Evolutionary conservation across 2,888 invertebrate species (phyloP), one percentile per base, ranked within the genome.

Genomic region (Sycophila texana): DNA sequence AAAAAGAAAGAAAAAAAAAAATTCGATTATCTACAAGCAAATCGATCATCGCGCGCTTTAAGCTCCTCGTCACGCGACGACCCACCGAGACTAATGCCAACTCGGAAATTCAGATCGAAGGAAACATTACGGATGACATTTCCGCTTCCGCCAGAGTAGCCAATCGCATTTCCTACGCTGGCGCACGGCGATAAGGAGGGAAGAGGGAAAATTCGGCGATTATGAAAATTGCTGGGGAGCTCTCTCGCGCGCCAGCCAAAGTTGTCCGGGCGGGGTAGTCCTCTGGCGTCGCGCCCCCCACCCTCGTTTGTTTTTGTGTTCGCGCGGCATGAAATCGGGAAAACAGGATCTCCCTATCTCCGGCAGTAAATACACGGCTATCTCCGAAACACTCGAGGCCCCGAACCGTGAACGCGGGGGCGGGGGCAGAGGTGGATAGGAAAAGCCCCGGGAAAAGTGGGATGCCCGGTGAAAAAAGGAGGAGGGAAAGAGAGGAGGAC

Each of bases 281-380:
- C 61, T 22, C 30, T 22, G 18, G 26, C 20, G 53, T 26, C 67
- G 18, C 47, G 20, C 49, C 18, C 2, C 13, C 30, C 14, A 12
- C 16, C 61, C 82, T 80, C 79, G 82, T 83, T 84, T 84, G 83
- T 84, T 83, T 84, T 82, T 82, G 79, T 82, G 79, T 81, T 81
- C 81, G 79, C 66, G 77, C 60, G 67, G 14, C 73, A 55, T 73
- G 72, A 73, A 73, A 73, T 77, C 73, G 79, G 81, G 79, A 73
- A 83, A 83, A 82, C 80, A 83, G 83, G 81, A 85, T 83, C 82
- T 83, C 68, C 82, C 84, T 85, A 84, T 86, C 84, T 82, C 82
- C 80, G 81, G 78, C 79, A 81, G 87, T 85, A 87, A 87, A 86
- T 86, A 86, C 84, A 82, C 79, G 83, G 83, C 85, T 86, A 85